These are phyloP conservation scores for Mus spicilegus DNA, from an alignment of 2,113 vertebrate genomes.

Conservation along the genomic window DNA sequence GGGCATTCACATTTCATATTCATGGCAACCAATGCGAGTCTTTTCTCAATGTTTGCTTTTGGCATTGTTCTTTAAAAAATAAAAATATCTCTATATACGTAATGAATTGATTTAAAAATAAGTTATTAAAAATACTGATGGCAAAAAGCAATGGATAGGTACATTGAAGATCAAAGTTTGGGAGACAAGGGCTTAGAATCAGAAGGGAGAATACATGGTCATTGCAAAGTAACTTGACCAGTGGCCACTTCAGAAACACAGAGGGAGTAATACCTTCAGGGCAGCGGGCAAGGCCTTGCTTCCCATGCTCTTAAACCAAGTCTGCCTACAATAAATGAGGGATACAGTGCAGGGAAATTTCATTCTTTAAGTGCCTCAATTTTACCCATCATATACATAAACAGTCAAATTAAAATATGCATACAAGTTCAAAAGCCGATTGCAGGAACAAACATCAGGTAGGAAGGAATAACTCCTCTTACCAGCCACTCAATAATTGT, in stretches of 20 bases:
- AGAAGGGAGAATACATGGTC: neutral
- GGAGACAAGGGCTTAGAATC: neutral
- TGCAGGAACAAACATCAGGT: slow-evolving; percentile 40
- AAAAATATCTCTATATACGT: neutral
- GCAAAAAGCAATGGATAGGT: neutral
- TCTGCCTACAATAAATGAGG: neutral
- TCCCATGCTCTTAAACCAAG: neutral
- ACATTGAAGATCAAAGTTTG: neutral
- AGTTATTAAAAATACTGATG: neutral
- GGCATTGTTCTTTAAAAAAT: slow-evolving; percentile 4
- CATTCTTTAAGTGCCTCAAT: slow-evolving; percentile 55
- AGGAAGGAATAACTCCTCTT: slow-evolving; percentile 62
- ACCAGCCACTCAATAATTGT: slow-evolving; percentile 71
- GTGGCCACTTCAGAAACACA: neutral
- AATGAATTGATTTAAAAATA: neutral
- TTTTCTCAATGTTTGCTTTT: slow-evolving; percentile 18
- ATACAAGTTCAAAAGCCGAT: slow-evolving; percentile 56
- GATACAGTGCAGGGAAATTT: slow-evolving; percentile 11
- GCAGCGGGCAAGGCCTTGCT: neutral
- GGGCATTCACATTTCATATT: neutral
- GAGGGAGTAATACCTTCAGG: neutral
- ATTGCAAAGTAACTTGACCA: neutral
- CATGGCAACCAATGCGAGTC: neutral
- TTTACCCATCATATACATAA: slow-evolving; percentile 39
- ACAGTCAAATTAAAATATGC: slow-evolving; percentile 69